Evolutionary conservation across 2,888 invertebrate species (phyloP), one percentile per base, ranked within the genome.

Genomic region (Chaitophorus viminalis): DNA sequence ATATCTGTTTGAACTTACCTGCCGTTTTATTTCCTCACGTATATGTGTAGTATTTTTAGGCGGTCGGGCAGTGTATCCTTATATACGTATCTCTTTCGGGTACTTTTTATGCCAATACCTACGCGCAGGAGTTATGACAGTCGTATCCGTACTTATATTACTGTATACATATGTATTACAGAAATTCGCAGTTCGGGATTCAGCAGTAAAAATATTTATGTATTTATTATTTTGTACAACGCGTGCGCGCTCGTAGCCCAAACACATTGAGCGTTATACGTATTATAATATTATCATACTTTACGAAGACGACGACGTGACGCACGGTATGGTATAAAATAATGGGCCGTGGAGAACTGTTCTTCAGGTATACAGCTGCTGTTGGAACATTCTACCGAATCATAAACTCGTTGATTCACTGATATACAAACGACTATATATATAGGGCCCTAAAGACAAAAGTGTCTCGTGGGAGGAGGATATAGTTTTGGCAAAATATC

Each of bases 401-500:
- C 29, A 17, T 70, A 9, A 31, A 14, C 46, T 17, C 29, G 4
- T 3, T 1, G n/a, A 3, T 6, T 14, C 4, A 46, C 14, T 46
- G 14, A 14, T 46, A 14, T 46, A 46, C 4, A 11, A 0, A 39
- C 36, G 36, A 2, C n/a, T 3, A n/a, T n/a, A 21, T n/a, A 21
- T 18, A 29, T 29, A 33, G 17, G 36, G 36, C 17, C 39, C 11
- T n/a, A 36, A 79, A 79, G 65, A 65, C 79, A 36, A 79, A 65
- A 70, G 29, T 11, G 46, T 46, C 81, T 81, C 31, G 3, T 5
- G 36, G 46, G 68, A 46, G 46, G 46, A 11, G 14, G 11, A 1
- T 46, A 14, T 11, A 46, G 46, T 25, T 25, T 46, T 70, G 68
- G 81, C 81, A 46, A 70, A 70, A 81, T 31, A 70, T 81, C 46